These are phyloP conservation scores for Orchestia grillus DNA, from an alignment of 1,140 invertebrate species.

Conservation along the genomic window DNA sequence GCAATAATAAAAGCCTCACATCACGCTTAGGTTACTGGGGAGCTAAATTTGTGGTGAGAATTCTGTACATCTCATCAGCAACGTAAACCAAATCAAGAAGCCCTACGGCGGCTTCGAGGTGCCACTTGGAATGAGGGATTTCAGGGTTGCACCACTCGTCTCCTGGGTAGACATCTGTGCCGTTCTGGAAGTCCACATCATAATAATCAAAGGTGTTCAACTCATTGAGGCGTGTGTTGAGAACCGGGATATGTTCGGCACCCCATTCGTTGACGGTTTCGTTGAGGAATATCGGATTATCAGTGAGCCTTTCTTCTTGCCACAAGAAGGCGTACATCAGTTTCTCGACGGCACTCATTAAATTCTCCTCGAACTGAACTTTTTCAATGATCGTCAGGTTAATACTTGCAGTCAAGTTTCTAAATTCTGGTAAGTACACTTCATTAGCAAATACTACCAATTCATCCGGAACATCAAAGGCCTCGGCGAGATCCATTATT, in stretches of 20 bases:
- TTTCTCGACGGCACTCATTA: slow-evolving; percentile 15
- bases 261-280: slow-evolving; percentile 47
- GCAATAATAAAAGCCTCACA: neutral
- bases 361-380: slow-evolving; percentile 20
- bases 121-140: slow-evolving; percentile 60
- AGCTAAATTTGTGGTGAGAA: slow-evolving; percentile 1
- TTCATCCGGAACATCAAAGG: slow-evolving; percentile 45
- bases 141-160: slow-evolving; percentile 59
- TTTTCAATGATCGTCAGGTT: neutral
- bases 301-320: slow-evolving; percentile 54
- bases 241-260: neutral
- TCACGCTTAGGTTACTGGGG: neutral
- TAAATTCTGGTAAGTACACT: neutral
- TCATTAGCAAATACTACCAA: neutral
- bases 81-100: slow-evolving; percentile 47
- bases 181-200: slow-evolving; percentile 49
- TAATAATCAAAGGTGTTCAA: slow-evolving; percentile 48
- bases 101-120: slow-evolving; percentile 50
- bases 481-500: slow-evolving; percentile 13
- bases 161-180: slow-evolving; percentile 53
- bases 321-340: slow-evolving; percentile 42
- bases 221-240: slow-evolving; percentile 48
- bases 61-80: slow-evolving; percentile 58
- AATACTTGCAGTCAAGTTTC: neutral
- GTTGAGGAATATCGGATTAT: slow-evolving; percentile 53